Evolutionary conservation across 1,140 invertebrate genomes (phyloP), one percentile per base, ranked within the genome.

Genomic region (Caenorhabditis tropicalis): DNA sequence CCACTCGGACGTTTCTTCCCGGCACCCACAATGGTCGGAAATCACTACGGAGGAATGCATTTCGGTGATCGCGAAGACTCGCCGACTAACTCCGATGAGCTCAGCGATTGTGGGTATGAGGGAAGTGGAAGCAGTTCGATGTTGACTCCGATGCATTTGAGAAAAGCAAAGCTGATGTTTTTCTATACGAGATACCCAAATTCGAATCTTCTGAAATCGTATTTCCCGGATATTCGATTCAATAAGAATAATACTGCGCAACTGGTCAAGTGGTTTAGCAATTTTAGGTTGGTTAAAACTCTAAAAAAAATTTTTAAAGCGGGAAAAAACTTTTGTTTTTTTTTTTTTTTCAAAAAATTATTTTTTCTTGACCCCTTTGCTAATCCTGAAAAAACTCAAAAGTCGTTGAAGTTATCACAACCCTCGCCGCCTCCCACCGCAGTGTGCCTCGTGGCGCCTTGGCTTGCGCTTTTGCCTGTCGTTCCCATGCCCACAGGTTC

Each of bases 231-330:
- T 94, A 98, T 99, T 93, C 97, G 97, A 92, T 99, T 99, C 94
- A 99, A 99, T 94, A 99, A 99, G 93, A 98, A 99, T 94, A 99
- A 99, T 93, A 99, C 98, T 86, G 98, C 98, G 89, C 98, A 99
- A 93, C 94, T 99, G 91, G 98, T 99, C 93, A 99, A 99, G 93
- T 99, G 98, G 98, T 89, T 89, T 82, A 86, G 82, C n/a, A 89
- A 89, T 79, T 89, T 89, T 39, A 85, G 88, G 88, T 88, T 16
- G 70, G 86, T 70, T 49, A 36, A 7, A 1, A 10, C 29, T 27
- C 6, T n/a, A n/a, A 24, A 7, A 36, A 74, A 74, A 74, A 39
- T 74, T 24, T 39, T 19, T 33, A 6, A 21, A 16, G 1, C 27
- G 19, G 7, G 21, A 70, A 29, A 70, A 43, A 43, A 43, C n/a